Conservation (phyloP, 2,888 invertebrate species). For the Oasisia sp. region DNA sequence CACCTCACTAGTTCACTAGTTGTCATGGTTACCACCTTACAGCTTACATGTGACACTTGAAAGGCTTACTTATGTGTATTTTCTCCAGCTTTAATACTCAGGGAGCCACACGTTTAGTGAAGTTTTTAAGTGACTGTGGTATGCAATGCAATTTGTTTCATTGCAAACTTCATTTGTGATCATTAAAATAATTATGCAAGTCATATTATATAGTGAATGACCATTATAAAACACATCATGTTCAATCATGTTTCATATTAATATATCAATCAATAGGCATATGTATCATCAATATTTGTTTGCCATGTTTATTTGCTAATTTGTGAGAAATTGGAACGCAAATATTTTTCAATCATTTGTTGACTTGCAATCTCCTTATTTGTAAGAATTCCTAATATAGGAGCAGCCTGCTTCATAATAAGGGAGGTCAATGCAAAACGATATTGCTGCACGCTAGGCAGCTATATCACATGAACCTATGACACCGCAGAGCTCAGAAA, state of each 20-base stretch:
- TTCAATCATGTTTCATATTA: background rate
- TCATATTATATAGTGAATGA: background rate
- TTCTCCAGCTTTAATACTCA: background rate
- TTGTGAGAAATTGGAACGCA: background rate
- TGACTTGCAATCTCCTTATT: background rate
- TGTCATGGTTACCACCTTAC: background rate
- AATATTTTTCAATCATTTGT: background rate
- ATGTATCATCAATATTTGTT: background rate
- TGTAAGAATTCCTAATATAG: background rate
- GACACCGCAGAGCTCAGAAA: background rate
- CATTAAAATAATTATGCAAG: background rate
- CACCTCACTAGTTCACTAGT: background rate
- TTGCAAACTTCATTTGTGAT: background rate
- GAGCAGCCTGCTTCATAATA: background rate
- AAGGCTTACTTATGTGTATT: background rate
- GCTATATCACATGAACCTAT: background rate
- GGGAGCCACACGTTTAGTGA: background rate
- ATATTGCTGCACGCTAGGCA: background rate
- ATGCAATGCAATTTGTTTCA: too few relatives aligned
- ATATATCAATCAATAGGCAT: background rate
- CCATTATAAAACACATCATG: background rate
- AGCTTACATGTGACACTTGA: background rate
- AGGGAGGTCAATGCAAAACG: background rate
- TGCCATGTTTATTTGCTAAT: background rate
- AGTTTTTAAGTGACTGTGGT: background rate